Percentiles rank a stretch among this genome's conserved stretches.
These are phyloP conservation scores for Entomobrya proxima DNA, from an alignment of 2,888 invertebrate species.

Conservation along the genomic window DNA sequence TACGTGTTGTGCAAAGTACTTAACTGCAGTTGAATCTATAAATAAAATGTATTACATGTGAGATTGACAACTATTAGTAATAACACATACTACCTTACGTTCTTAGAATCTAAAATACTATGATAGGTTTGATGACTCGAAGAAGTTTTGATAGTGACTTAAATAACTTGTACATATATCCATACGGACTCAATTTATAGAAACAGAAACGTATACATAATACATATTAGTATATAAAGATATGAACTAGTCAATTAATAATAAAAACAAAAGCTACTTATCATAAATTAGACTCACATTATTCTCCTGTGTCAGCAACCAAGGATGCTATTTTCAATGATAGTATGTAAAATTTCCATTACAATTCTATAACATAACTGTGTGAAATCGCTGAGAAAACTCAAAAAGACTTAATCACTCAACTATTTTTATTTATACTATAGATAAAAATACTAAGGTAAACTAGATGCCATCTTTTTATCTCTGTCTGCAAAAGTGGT, in stretches of 20 bases:
- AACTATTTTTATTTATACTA: constrained; percentile 47
- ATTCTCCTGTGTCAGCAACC: no score
- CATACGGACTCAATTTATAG: background rate
- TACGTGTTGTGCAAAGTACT: constrained; percentile 7
- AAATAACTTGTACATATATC: background rate
- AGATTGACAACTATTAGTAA: constrained; percentile 14
- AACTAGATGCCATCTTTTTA: background rate
- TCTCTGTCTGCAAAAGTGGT: constrained; percentile 7
- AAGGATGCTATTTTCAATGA: background rate
- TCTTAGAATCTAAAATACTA: background rate
- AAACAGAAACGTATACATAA: background rate
- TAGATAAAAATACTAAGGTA: background rate
- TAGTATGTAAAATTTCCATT: background rate
- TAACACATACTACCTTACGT: no score
- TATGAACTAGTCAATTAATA: no score
- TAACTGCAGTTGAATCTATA: background rate
- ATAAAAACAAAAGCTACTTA: no score
- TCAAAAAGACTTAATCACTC: constrained; percentile 63
- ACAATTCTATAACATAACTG: background rate
- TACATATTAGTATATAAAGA: background rate
- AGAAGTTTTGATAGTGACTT: background rate
- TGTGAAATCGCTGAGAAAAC: constrained; percentile 53
- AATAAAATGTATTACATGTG: constrained; percentile 36
- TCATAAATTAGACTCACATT: no score
- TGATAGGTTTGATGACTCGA: background rate